Base-by-base conservation (phyloP, 2,797 vertebrate species). In the Danio tinwini region DNA sequence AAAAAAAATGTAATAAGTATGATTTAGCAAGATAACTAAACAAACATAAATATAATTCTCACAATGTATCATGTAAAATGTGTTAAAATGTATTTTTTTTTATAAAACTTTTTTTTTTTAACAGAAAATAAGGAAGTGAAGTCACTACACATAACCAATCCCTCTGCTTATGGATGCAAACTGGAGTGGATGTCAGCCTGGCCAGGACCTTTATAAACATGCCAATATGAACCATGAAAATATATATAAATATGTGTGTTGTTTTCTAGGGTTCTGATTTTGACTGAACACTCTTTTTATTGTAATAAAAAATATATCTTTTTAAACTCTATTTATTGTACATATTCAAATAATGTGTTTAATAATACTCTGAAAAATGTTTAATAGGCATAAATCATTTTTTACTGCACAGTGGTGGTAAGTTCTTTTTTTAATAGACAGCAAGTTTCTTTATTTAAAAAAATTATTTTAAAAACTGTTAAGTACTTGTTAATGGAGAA, bases 51-150 rank as follows among this genome's bases (percentile, higher is more conserved):
- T 63, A 45, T 17, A 12, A 63, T 21, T 47, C 0, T 11, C 21
- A 49, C 7, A 13, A 17, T 44, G 6, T 65, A 44, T 40, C 5
- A 11, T 67, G 42, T 55, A 55, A 75, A 59, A 61, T 0, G 42
- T 44, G 0, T 39, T 21, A n/a, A 1, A n/a, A n/a, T 53, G 12
- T 75, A 53, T 3, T 58, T 65, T 8, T 42, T 42, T 40, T 50
- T n/a, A 44, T 69, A 49, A 1, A 19, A 5, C 44, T 37, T 3
- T 4, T 21, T 56, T 59, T 16, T 74, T 83, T 74, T 82, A 19
- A 13, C 84, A 94, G 92, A 91, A 64, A 90, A 82, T 73, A 64
- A 82, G 47, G 70, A 83, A 59, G 55, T 91, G 42, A 85, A 88
- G 80, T 80, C 69, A 50, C 74, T 86, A 65, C 81, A 79, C 5